These are phyloP conservation scores for Oreamnos americanus DNA, from an alignment of 2,113 vertebrate genomes.

Conservation along the genomic window DNA sequence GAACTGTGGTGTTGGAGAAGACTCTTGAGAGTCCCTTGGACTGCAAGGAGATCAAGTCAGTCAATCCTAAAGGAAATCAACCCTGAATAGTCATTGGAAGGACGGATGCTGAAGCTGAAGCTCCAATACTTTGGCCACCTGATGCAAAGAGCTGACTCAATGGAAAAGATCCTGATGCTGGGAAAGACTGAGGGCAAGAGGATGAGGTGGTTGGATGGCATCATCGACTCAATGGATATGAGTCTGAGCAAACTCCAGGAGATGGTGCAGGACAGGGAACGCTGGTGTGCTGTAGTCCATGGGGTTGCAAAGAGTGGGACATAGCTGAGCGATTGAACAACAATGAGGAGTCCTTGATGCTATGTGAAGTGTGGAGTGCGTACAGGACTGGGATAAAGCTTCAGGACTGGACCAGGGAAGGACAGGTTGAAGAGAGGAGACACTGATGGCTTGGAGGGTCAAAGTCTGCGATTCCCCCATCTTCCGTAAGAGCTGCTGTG, in stretches of 20 bases:
- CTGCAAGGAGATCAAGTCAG: not conserved
- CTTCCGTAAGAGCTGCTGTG: fast-evolving
- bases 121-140: not conserved
- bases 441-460: not conserved
- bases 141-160: not conserved
- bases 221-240: not conserved
- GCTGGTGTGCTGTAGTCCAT: not conserved
- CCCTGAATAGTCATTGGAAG: not conserved
- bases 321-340: not conserved
- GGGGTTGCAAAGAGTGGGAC: not conserved
- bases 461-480: no score
- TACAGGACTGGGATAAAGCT: fast-evolving
- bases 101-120: not conserved
- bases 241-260: not conserved
- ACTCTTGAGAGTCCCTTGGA: not conserved
- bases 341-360: not conserved
- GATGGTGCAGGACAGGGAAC: not conserved
- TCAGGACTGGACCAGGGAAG: not conserved
- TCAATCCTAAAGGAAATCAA: not conserved
- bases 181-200: not conserved
- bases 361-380: fast-evolving
- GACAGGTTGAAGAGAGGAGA: not conserved
- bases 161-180: not conserved
- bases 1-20: not conserved
- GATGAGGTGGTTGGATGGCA: not conserved